Base-by-base conservation (phyloP, 2,797 vertebrate genomes). In the Ammospiza maritima region DNA sequence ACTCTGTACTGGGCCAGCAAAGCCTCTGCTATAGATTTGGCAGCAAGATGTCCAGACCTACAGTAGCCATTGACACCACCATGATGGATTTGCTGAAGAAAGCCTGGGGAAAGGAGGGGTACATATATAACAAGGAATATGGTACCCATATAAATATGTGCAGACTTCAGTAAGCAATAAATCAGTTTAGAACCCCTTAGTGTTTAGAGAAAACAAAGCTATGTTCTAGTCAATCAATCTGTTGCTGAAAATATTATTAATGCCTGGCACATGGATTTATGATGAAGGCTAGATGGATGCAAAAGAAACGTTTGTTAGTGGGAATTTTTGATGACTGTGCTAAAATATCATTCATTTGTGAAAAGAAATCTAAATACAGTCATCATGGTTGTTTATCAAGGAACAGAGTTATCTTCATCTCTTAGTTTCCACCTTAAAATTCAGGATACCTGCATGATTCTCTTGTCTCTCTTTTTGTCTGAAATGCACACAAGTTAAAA, bases 161-260 rank as follows among this genome's bases (percentile, higher is more conserved):
- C 61, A 77, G 69, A 32, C 29, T 88, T 94, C 70, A 78, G 72
- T 72, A 73, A 57, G 64, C 0, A 0, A 91, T 91, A 93, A 92
- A 96, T 93, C 90, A 86, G 88, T 64, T 72, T 58, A 96, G 88
- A 91, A 73, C 83, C 83, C 88, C 90, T 91, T 47, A 60, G 76
- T 93, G 87, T 94, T 95, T 91, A 89, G 88, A 93, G 89, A 84
- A 85, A 89, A 89, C 65, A 58, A 75, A 83, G 70, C 47, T 89
- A 88, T 65, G 70, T 70, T 94, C 91, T 78, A 92, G 87, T 92
- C 95, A 96, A 94, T 93, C 87, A 96, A 60, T 89, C 89, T 89
- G 78, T 78, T 89, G 81, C 78, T 92, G 92, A 81, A 89, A 96
- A 83, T 72, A 89, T 88, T 96, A 89, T 88, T 93, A 94, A 94